Evolutionary conservation across 2,113 vertebrate species (phyloP), one percentile per base, ranked within the genome.

Genomic region (Protobothrops flavoviridis): DNA sequence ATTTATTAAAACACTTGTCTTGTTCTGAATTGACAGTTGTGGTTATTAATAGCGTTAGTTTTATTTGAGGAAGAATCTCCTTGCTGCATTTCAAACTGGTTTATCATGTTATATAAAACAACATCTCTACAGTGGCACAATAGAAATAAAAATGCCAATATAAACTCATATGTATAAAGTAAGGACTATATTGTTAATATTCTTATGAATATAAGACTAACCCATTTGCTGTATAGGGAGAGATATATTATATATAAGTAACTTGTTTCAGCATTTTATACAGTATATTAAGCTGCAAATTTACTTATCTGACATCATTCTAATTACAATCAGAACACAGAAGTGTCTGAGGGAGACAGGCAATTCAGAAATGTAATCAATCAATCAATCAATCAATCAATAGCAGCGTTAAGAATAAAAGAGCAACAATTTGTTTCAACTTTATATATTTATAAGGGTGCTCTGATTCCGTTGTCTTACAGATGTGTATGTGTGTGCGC

Each of bases 1-100:
- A 97, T 97, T 96, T 97, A 97, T 97, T 97, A 97, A 97, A 97
- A 97, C 94, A 96, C 93, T 97, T 95, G 93, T 94, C 96, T 97
- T 96, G 97, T 95, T 97, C 91, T 12, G 94, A 55, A 93, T 69
- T 95, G 95, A 95, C 93, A 91, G 92, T 95, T 0, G 9, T 88
- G 93, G 91, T 94, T 96, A 96, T 96, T 97, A 96, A 97, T 96
- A 95, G 92, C 59, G 89, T 97, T 94, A 96, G 90, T 91, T 97
- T 94, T 95, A 94, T 97, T 96, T 96, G 92, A 97, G 96, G 93
- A 96, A 96, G 94, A 93, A 90, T 92, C 24, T 88, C 92, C 89
- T 95, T 91, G 64, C 43, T 93, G 3, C 96, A 96, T 96, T 97
- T 96, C 17, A 39, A 94, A 96, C 93, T 24, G 26, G 89, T 95